A percentile compares a stretch with the other conserved stretches of the same genome.
phyloP scores from a whole-genome alignment of 2,888 invertebrate species.

The Thecophora atra region DNA sequence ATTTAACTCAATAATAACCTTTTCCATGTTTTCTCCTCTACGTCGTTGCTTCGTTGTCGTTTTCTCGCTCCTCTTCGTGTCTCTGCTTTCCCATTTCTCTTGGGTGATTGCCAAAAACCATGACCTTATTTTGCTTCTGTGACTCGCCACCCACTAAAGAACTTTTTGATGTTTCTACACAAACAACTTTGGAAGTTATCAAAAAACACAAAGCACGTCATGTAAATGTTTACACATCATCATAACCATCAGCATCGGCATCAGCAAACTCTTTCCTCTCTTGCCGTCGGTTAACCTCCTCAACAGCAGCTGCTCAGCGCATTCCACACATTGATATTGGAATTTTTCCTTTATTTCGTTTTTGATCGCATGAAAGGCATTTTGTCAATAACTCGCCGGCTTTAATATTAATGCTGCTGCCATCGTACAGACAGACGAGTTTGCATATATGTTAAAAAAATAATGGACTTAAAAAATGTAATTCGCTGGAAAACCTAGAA shows the following conservation, averaged over 20 bases:
- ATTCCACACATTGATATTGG: conserved; percentile 21
- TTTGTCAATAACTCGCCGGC: too few relatives aligned
- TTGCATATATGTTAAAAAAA: too few relatives aligned
- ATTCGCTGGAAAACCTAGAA: too few relatives aligned
- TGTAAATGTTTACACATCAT: conserved; percentile 31
- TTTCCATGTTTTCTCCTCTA: not conserved
- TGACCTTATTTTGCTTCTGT: not conserved
- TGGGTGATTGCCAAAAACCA: not conserved
- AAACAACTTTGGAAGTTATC: not conserved
- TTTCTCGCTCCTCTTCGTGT: not conserved
- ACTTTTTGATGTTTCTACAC: not conserved
- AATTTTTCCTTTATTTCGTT: conserved; percentile 5
- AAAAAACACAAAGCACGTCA: conserved; percentile 17
- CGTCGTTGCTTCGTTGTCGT: not conserved
- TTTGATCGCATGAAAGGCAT: not conserved
- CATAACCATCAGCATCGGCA: conserved; percentile 11
- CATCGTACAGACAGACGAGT: too few relatives aligned
- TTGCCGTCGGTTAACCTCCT: not conserved
- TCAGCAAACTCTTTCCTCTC: not conserved
- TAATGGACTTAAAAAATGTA: too few relatives aligned
- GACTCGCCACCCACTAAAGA: conserved; percentile 12
- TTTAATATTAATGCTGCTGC: too few relatives aligned
- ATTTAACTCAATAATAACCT: conserved; percentile 1
- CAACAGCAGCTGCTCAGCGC: conserved; percentile 2
- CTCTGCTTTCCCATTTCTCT: not conserved